Conservation (phyloP, 2,797 vertebrate genomes). For the Lemur catta region DNA sequence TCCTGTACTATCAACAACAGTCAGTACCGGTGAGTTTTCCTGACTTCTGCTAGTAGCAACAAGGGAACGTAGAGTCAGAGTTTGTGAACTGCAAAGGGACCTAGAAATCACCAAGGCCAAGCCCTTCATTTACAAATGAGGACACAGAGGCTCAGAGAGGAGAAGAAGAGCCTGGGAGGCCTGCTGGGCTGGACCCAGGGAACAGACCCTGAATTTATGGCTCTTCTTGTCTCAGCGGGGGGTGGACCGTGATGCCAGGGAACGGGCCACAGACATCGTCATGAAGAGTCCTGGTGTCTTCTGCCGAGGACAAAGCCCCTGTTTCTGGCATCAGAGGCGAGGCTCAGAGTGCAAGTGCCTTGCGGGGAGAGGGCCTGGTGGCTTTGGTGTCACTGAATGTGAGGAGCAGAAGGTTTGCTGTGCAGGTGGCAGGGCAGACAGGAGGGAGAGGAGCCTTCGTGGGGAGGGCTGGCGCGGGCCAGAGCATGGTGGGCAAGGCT, state of each 20-base stretch:
- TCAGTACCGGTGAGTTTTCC: neutral
- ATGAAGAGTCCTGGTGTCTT: neutral
- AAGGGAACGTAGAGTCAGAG: neutral
- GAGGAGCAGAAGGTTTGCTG: neutral
- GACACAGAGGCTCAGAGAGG: neutral
- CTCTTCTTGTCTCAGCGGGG: fast-evolving
- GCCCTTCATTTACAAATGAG: neutral
- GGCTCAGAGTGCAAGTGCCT: neutral
- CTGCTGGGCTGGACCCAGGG: neutral
- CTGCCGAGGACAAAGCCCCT: neutral
- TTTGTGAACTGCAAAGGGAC: neutral
- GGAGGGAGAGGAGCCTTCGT: too few species aligned
- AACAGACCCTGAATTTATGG: fast-evolving
- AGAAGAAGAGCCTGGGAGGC: neutral
- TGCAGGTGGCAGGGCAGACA: too few species aligned
- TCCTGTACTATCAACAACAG: neutral
- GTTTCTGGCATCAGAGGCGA: neutral
- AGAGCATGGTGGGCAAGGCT: too few species aligned
- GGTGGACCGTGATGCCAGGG: too few species aligned
- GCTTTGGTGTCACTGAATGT: neutral
- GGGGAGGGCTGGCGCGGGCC: fast-evolving
- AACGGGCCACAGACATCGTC: neutral
- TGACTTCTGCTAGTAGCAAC: neutral
- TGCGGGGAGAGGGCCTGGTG: neutral
- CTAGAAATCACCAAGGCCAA: neutral